These are phyloP conservation scores for Luperina testacea DNA, from an alignment of 2,888 invertebrate species.

Conservation along the genomic window DNA sequence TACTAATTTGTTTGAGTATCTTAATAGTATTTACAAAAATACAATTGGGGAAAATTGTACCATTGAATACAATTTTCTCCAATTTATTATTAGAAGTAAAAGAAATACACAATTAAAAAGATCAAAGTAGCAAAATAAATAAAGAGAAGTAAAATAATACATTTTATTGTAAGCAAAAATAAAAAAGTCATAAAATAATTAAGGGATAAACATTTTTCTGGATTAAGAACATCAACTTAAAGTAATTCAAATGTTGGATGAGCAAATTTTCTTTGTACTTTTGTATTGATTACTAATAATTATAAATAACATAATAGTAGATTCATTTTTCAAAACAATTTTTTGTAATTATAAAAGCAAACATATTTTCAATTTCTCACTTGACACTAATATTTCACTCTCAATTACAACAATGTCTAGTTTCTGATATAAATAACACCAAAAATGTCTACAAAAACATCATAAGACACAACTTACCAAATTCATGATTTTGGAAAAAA, in stretches of 20 bases:
- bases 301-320: background rate
- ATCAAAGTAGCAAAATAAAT: background rate
- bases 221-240: background rate
- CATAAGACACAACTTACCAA: background rate
- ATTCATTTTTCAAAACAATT: background rate
- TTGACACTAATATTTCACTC: background rate
- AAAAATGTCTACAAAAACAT: background rate
- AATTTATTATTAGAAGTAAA: background rate
- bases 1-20: background rate
- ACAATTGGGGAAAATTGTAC: too few relatives aligned
- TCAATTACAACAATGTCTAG: background rate
- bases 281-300: background rate
- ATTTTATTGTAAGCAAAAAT: background rate
- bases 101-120: background rate
- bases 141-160: background rate
- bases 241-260: background rate
- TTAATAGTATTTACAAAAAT: background rate
- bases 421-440: background rate
- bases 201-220: background rate
- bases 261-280: background rate
- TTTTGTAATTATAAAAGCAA: background rate
- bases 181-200: background rate
- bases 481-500: background rate
- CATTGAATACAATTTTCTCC: constrained; percentile 6
- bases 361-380: background rate